A percentile compares a stretch with the other conserved stretches of the same genome.
Conservation (phyloP, 1,140 invertebrate genomes). For the Sycophila sp. region DNA sequence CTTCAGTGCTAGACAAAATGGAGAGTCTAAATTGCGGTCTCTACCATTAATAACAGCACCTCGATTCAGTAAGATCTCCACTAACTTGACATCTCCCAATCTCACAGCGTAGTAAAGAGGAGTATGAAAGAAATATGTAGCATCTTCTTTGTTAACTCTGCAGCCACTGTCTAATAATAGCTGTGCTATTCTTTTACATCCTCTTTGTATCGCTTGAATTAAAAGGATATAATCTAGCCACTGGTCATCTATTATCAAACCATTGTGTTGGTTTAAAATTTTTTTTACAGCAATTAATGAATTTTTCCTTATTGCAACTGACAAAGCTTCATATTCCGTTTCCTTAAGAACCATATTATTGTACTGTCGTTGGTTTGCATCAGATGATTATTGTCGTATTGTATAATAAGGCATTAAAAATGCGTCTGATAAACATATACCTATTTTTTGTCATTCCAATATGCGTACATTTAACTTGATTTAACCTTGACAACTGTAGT, state of each 20-base stretch:
- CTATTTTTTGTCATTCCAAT: no score
- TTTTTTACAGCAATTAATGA: slow-evolving; percentile 4
- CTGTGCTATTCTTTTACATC: not conserved
- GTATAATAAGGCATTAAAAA: no score
- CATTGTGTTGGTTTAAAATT: not conserved
- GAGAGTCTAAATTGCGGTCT: slow-evolving; percentile 7
- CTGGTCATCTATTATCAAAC: not conserved
- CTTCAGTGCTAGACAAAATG: not conserved
- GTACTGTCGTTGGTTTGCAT: no score
- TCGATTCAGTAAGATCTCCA: not conserved
- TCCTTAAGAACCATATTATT: not conserved
- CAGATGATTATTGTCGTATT: no score
- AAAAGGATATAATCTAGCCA: slow-evolving; percentile 17
- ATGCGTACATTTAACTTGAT: no score
- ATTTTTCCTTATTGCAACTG: slow-evolving; percentile 13
- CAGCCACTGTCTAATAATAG: not conserved
- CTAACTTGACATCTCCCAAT: not conserved
- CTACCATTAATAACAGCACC: slow-evolving; percentile 16
- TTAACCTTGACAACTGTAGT: no score
- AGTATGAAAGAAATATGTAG: slow-evolving; percentile 6
- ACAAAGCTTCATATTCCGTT: slow-evolving; percentile 6
- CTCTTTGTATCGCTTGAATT: slow-evolving; percentile 17
- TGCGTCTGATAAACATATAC: no score
- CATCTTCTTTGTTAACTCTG: slow-evolving; percentile 5
- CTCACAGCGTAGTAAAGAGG: slow-evolving; percentile 18